These are phyloP conservation scores for Drosophila cracens DNA, from an alignment of 2,888 invertebrate genomes.

Conservation along the genomic window DNA sequence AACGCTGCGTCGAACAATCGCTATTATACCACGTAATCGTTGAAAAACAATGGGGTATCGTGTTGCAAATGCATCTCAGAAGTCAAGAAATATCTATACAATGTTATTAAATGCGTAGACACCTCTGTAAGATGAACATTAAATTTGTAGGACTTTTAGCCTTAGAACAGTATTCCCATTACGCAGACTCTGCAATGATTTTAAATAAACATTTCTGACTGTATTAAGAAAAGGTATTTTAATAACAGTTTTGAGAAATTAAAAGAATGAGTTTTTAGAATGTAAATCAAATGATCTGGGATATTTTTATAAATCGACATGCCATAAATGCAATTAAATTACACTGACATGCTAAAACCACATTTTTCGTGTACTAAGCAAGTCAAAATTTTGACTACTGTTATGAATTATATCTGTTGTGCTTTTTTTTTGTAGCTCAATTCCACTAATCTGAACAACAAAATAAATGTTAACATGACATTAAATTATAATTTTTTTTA, in stretches of 20 bases:
- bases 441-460: neutral
- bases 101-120: neutral
- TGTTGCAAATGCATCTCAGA: neutral
- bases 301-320: neutral
- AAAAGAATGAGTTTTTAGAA: neutral
- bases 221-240: neutral
- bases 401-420: neutral
- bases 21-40: slow-evolving; percentile 19
- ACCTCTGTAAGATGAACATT: neutral
- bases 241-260: neutral
- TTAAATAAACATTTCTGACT: neutral
- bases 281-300: neutral
- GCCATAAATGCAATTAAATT: neutral
- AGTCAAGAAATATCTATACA: neutral
- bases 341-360: neutral
- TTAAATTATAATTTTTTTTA: neutral
- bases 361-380: neutral
- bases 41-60: neutral
- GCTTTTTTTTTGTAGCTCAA: neutral
- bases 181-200: neutral
- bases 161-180: neutral
- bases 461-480: neutral
- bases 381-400: neutral
- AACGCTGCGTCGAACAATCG: slow-evolving; percentile 7
- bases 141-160: neutral